Base-by-base conservation (phyloP, 2,888 invertebrate species). In the Chaitophorus viminalis region DNA sequence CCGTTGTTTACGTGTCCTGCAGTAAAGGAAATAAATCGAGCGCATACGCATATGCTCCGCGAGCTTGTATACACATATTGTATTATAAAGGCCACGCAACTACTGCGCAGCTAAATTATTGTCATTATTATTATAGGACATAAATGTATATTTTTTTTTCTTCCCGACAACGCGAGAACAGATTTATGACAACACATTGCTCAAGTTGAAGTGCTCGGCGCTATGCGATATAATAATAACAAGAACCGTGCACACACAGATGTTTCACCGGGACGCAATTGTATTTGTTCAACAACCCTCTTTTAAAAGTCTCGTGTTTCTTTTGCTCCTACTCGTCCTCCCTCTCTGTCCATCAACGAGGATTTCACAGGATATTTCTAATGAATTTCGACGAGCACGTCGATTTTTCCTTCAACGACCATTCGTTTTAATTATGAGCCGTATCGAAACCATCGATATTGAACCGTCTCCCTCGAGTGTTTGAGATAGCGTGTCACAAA, bases 121-220 rank as follows among this genome's bases (percentile, higher is more conserved):
- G 33, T 75, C 75, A 29, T 83, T 83, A 72, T 72, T 74, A 78
- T 78, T 31, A 54, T 46, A n/a, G n/a, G n/a, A 70, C 18, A 21
- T 72, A 72, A 36, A 65, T 70, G 33, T 75, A 36, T 70, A 52
- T 33, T 54, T 54, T 60, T 60, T 60, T 21, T 60, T 60, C 60
- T 72, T n/a, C 29, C 60, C 75, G 39, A 39, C 74, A 74, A 75
- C 39, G 60, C 39, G 60, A 75, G 83, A 39, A 31, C 75, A 65
- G 83, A 83, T 83, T 83, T 83, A 83, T 83, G 83, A 83, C 75
- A 83, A 83, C 83, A 31, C 83, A 83, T 83, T 75, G 60, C 60
- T 83, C 83, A 83, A 60, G 75, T 83, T 83, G 83, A 83, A 83
- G 83, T 75, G 74, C 29, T 39, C 39, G n/a, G n/a, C n/a, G 74